phyloP scores from a whole-genome alignment of 1,140 invertebrate species.

The Trichomalopsis sarcophagae region DNA sequence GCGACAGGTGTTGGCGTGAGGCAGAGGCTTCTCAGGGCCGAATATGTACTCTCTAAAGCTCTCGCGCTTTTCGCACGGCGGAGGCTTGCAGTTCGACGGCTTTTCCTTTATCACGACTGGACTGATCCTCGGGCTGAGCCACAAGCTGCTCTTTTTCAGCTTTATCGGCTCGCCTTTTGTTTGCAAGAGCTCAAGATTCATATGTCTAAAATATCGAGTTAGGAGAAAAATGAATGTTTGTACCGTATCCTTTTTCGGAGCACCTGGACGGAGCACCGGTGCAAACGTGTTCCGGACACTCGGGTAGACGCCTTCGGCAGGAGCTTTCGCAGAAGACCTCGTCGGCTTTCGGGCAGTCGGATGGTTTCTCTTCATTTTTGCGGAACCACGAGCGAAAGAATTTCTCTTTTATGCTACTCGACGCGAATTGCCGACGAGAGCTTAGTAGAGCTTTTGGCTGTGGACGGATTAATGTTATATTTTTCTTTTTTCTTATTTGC shows the following conservation, averaged over 20 bases:
- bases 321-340: neutral
- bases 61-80: neutral
- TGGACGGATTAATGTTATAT: neutral
- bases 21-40: constrained; percentile 27
- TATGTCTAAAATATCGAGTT: neutral
- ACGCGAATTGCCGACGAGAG: too few relatives aligned
- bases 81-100: constrained; percentile 30
- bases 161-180: neutral
- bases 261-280: constrained; percentile 48
- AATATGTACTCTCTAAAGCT: constrained; percentile 53
- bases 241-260: constrained; percentile 37
- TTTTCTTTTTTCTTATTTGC: neutral
- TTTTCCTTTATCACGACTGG: neutral
- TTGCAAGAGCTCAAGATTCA: neutral
- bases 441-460: neutral
- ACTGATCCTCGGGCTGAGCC: neutral
- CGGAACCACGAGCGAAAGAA: neutral
- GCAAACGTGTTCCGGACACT: constrained; percentile 11
- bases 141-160: neutral
- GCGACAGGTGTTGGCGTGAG: constrained; percentile 38
- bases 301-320: neutral
- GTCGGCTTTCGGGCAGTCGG: neutral
- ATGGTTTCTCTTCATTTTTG: neutral
- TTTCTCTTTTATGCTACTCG: neutral
- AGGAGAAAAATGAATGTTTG: neutral